Evolutionary conservation across 2,888 invertebrate species (phyloP).

Genomic region (Acholoe squamosa): DNA sequence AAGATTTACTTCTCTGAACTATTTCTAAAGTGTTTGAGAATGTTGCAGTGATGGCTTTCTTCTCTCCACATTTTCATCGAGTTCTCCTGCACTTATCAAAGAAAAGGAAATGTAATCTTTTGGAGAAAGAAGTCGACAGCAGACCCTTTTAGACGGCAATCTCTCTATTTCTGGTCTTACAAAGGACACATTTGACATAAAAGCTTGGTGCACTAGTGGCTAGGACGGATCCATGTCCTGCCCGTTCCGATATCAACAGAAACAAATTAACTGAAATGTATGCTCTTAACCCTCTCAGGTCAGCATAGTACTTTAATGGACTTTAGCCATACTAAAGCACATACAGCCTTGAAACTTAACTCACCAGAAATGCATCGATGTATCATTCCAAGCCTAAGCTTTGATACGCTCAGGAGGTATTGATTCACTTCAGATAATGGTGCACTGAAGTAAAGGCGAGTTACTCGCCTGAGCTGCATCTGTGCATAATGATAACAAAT

Average conservation of each 20-base stretch:
- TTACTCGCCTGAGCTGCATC: too few species aligned
- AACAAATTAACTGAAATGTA: slow-evolving; percentile 53
- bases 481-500: too few species aligned
- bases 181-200: slow-evolving; percentile 46
- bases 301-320: too few species aligned
- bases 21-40: neutral
- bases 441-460: too few species aligned
- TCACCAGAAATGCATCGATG: too few species aligned
- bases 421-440: too few species aligned
- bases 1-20: neutral
- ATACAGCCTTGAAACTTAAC: too few species aligned
- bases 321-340: too few species aligned
- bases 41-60: neutral
- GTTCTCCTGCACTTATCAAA: neutral
- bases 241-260: slow-evolving; percentile 29
- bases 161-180: neutral
- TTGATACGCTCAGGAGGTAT: too few species aligned
- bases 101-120: slow-evolving; percentile 34
- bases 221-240: slow-evolving; percentile 42
- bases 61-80: neutral
- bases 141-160: neutral
- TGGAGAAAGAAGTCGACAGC: neutral
- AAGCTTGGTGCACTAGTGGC: neutral
- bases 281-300: neutral
- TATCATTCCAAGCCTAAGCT: too few species aligned